Evolutionary conservation across 2,113 vertebrate genomes (phyloP).

Genomic region (Lepidothrix coronata): DNA sequence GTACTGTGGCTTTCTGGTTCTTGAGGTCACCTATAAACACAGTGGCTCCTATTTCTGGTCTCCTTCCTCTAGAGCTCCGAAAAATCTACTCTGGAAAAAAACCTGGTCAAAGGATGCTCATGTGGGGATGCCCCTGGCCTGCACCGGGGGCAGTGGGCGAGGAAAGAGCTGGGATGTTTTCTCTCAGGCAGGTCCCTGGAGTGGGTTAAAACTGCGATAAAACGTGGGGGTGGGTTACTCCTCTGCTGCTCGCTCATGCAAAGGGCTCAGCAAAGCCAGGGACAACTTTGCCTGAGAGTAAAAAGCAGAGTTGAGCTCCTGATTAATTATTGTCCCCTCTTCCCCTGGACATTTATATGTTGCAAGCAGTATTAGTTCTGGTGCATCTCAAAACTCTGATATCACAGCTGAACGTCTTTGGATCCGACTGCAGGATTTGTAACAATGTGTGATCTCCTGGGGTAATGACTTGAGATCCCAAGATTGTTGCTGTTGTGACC

Average conservation of each 20-base stretch:
- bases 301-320: not conserved
- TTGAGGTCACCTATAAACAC: fast-evolving
- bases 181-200: fast-evolving
- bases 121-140: not conserved
- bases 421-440: not conserved
- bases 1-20: fast-evolving
- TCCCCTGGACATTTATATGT: not conserved
- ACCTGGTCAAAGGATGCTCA: fast-evolving
- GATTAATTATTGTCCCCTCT: not conserved
- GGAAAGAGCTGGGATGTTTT: fast-evolving
- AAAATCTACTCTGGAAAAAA: not conserved
- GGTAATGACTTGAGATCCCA: not conserved
- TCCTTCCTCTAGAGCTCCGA: not conserved
- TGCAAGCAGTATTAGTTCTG: not conserved
- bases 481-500: not conserved
- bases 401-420: not conserved
- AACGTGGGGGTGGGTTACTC: fast-evolving
- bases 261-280: not conserved
- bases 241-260: fast-evolving
- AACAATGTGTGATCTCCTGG: not conserved
- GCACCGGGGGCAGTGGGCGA: not conserved
- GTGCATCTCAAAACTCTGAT: not conserved
- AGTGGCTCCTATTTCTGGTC: not conserved
- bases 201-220: not conserved
- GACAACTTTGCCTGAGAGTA: not conserved